Evolutionary conservation across 1,140 invertebrate genomes (phyloP).

Genomic region (Drosophila busckii): DNA sequence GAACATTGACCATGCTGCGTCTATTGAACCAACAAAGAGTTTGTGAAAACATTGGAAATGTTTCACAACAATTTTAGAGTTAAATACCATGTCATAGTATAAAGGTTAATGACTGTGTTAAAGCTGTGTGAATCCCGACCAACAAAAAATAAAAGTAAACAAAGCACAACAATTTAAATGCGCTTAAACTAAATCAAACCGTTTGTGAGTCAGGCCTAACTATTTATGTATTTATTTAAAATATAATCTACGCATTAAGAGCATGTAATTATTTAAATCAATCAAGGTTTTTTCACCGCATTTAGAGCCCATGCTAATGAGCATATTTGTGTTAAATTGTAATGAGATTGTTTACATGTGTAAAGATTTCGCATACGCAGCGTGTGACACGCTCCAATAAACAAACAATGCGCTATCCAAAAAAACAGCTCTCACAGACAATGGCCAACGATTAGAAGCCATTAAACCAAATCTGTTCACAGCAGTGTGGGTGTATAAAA

Average conservation of each 20-base stretch:
- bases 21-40: constrained; percentile 58
- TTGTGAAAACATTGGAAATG: constrained; percentile 28
- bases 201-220: constrained; percentile 21
- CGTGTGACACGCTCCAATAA: constrained; percentile 46
- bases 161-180: constrained; percentile 20
- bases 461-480: constrained; percentile 55
- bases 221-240: constrained; percentile 2
- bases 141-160: not conserved
- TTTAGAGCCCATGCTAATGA: constrained; percentile 27
- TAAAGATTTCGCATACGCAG: constrained; percentile 61
- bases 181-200: constrained; percentile 17
- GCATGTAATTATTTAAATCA: not conserved
- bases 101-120: constrained; percentile 68
- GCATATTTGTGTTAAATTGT: constrained; percentile 19
- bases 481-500: constrained; percentile 54
- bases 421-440: constrained; percentile 36
- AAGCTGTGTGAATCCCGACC: constrained; percentile 17
- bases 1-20: constrained; percentile 52
- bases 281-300: not conserved
- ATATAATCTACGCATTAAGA: no score
- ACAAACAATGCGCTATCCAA: constrained; percentile 27
- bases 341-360: constrained; percentile 40
- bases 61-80: constrained; percentile 26
- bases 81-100: constrained; percentile 39
- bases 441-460: constrained; percentile 45